Evolutionary conservation across 2,888 invertebrate species (phyloP).

Genomic region (Hypolimnas misippus): DNA sequence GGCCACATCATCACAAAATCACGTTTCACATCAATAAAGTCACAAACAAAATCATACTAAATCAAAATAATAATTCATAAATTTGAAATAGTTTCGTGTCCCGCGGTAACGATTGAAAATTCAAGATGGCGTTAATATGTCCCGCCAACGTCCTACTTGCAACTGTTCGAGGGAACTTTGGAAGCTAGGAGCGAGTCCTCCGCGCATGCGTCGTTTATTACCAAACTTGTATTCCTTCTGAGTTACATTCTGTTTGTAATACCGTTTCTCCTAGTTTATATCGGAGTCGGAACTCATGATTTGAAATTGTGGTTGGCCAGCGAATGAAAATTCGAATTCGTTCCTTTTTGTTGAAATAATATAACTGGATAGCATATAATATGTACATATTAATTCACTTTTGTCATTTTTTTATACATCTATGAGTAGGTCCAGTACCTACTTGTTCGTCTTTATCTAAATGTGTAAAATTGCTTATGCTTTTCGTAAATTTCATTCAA

Average conservation of each 20-base stretch:
- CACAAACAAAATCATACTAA: constrained; percentile 26
- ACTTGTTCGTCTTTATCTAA: too few relatives aligned
- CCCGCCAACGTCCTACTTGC: constrained; percentile 46
- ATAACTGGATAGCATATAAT: too few relatives aligned
- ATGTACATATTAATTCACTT: too few relatives aligned
- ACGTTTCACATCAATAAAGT: constrained; percentile 15
- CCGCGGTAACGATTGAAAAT: constrained; percentile 29
- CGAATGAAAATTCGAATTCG: too few relatives aligned
- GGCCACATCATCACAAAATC: constrained; percentile 64
- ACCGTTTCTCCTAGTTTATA: too few relatives aligned
- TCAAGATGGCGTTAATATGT: constrained; percentile 44
- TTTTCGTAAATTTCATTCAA: too few relatives aligned
- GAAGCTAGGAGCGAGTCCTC: constrained; percentile 46
- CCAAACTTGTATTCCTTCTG: constrained; percentile 23
- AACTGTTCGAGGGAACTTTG: constrained; percentile 52
- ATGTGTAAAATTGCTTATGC: too few relatives aligned
- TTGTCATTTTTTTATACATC: too few relatives aligned
- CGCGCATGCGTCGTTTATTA: constrained; percentile 57
- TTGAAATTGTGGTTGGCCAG: too few relatives aligned
- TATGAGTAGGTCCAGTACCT: too few relatives aligned
- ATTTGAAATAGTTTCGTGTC: constrained; percentile 1
- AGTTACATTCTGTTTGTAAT: constrained; percentile 12
- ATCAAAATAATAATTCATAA: constrained; percentile 37
- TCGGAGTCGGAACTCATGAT: too few relatives aligned
- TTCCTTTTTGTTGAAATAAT: too few relatives aligned